Percentiles rank a stretch among this genome's conserved stretches.
These are phyloP conservation scores for Andrena hattorfiana DNA, from an alignment of 2,888 invertebrate species.

Conservation along the genomic window DNA sequence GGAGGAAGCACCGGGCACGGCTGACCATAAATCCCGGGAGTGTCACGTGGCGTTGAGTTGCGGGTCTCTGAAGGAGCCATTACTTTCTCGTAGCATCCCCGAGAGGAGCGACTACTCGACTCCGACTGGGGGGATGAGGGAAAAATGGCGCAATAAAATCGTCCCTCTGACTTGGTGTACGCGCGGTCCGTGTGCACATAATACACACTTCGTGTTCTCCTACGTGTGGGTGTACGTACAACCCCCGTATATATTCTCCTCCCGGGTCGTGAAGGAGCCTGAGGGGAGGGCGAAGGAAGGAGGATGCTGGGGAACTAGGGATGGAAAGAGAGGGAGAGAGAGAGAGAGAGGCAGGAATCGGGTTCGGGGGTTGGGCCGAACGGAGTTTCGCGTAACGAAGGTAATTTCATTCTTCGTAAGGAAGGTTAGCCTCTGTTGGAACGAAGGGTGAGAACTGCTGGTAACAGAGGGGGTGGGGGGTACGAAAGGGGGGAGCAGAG, in stretches of 20 bases:
- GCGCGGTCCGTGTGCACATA: slow-evolving; percentile 45
- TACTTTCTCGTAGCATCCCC: slow-evolving; percentile 69
- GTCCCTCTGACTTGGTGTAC: slow-evolving; percentile 57
- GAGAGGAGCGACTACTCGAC: slow-evolving; percentile 33
- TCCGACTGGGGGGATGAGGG: slow-evolving; percentile 29
- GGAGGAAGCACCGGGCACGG: slow-evolving; percentile 37
- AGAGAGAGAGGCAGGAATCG: slow-evolving; percentile 59
- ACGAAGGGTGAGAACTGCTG: slow-evolving; percentile 63
- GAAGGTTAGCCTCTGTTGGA: slow-evolving; percentile 72
- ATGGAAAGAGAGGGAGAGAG: slow-evolving; percentile 34
- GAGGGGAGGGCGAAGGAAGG: slow-evolving; percentile 16
- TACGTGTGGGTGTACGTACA: slow-evolving; percentile 43
- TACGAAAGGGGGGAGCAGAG: slow-evolving; percentile 12
- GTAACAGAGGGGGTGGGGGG: not conserved
- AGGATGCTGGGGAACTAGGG: slow-evolving; percentile 17
- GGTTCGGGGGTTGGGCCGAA: slow-evolving; percentile 74
- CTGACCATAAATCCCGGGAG: slow-evolving; percentile 64
- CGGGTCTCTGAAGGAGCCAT: slow-evolving; percentile 71
- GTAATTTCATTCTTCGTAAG: slow-evolving; percentile 84
- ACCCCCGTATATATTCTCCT: slow-evolving; percentile 32
- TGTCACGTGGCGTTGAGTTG: slow-evolving; percentile 70
- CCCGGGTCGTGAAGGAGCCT: slow-evolving; percentile 34
- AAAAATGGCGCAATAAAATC: slow-evolving; percentile 75
- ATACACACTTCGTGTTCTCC: slow-evolving; percentile 40
- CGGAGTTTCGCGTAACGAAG: slow-evolving; percentile 84